A percentile compares a stretch with the other conserved stretches of the same genome.
These are phyloP conservation scores for Lucilia cuprina DNA, from an alignment of 1,140 invertebrate genomes.

Conservation along the genomic window DNA sequence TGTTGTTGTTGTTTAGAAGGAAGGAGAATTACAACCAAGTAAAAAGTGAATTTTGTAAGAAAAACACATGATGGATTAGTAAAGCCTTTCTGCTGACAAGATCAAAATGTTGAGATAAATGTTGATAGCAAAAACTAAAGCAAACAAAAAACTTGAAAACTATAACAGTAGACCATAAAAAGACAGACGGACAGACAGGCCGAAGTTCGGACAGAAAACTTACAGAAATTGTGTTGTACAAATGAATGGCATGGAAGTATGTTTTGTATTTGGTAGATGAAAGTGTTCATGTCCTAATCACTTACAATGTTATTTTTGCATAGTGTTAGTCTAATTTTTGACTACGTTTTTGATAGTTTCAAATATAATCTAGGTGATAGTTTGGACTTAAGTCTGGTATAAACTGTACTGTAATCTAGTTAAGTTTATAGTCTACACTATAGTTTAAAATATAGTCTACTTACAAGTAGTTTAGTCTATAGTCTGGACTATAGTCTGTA, in stretches of 20 bases:
- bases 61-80: conserved; percentile 17
- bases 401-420: too few species aligned
- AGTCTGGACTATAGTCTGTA: too few species aligned
- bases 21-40: background rate
- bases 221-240: background rate
- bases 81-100: conserved; percentile 1
- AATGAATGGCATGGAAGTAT: background rate
- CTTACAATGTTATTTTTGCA: too few species aligned
- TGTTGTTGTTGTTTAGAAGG: background rate
- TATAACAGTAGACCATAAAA: background rate
- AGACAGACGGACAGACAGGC: background rate
- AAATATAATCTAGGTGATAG: too few species aligned
- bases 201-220: background rate
- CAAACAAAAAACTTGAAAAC: background rate
- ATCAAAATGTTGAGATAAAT: conserved; percentile 12
- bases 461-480: too few species aligned
- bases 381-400: too few species aligned
- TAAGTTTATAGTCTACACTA: too few species aligned
- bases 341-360: too few species aligned
- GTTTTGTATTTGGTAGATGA: background rate
- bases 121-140: background rate
- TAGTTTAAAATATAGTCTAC: too few species aligned
- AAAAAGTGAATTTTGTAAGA: background rate
- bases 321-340: too few species aligned
- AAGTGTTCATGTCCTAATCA: too few species aligned